These are phyloP conservation scores for Nasonia longicornis DNA, from an alignment of 1,140 invertebrate species.

Conservation along the genomic window DNA sequence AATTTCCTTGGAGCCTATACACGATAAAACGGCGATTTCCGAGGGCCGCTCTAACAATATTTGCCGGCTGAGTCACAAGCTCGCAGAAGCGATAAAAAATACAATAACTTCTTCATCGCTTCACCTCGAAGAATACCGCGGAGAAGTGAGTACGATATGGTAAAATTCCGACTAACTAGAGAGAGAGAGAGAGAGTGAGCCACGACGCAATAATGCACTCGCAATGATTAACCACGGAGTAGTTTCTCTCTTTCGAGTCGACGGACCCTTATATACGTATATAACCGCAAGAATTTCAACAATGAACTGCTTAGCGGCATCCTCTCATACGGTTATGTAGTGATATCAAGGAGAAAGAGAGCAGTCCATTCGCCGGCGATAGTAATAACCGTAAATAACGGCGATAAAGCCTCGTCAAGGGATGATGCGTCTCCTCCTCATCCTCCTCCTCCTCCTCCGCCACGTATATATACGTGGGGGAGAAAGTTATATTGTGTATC, in stretches of 20 bases:
- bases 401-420: conserved; percentile 55
- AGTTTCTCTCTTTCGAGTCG: not conserved
- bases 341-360: not conserved
- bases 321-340: not conserved
- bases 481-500: not conserved
- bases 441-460: not conserved
- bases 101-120: not conserved
- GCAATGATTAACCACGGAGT: not conserved
- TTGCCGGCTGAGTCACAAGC: not conserved
- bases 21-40: not conserved
- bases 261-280: not conserved
- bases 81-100: not conserved
- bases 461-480: not conserved
- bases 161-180: not conserved
- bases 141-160: not conserved
- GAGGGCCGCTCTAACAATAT: not conserved
- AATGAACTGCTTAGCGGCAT: not conserved
- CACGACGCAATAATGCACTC: conserved; percentile 25
- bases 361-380: conserved; percentile 47
- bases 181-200: too few species aligned
- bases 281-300: conserved; percentile 22
- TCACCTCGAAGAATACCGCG: not conserved
- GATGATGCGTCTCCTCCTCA: conserved; percentile 44
- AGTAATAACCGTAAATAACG: conserved; percentile 60
- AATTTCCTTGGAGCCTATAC: not conserved